Percentiles rank a stretch among this genome's conserved stretches.
phyloP scores from a whole-genome alignment of 2,888 invertebrate genomes.

The Polyploca ridens region DNA sequence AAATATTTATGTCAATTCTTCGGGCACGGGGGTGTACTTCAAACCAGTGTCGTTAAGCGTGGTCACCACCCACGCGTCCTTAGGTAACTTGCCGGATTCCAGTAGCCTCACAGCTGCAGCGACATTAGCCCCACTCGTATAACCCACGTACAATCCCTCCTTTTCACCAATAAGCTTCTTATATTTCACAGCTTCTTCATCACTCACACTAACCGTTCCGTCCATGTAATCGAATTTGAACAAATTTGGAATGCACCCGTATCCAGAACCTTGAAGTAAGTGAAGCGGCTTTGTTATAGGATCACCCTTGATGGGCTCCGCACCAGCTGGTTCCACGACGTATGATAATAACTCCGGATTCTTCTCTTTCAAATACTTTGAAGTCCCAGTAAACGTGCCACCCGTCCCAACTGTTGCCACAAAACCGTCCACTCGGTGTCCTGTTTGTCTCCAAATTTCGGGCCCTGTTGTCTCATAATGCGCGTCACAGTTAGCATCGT shows the following conservation, averaged over 20 bases:
- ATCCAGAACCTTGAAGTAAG: slow-evolving; percentile 76
- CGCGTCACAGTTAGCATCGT: slow-evolving; percentile 59
- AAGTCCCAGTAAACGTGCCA: slow-evolving; percentile 70
- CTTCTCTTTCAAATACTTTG: slow-evolving; percentile 71
- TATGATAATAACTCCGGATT: slow-evolving; percentile 63
- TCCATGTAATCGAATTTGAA: slow-evolving; percentile 72
- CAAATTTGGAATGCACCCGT: slow-evolving; percentile 70
- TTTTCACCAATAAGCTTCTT: slow-evolving; percentile 67
- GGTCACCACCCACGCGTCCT: slow-evolving; percentile 75
- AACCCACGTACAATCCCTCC: slow-evolving; percentile 76
- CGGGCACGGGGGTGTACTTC: slow-evolving; percentile 71
- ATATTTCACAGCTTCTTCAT: slow-evolving; percentile 68
- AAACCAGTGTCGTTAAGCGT: slow-evolving; percentile 69
- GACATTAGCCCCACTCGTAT: slow-evolving; percentile 76
- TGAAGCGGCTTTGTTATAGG: slow-evolving; percentile 74
- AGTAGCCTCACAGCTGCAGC: slow-evolving; percentile 74
- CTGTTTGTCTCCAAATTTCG: slow-evolving; percentile 78
- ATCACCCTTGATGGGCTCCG: slow-evolving; percentile 71
- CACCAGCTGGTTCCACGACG: slow-evolving; percentile 73
- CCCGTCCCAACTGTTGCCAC: slow-evolving; percentile 74
- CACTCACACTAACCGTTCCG: slow-evolving; percentile 67
- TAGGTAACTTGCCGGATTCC: slow-evolving; percentile 64
- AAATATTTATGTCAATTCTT: slow-evolving; percentile 38
- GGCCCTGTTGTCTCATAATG: slow-evolving; percentile 77
- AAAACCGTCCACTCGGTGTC: slow-evolving; percentile 72